Evolutionary conservation across 1,140 invertebrate genomes (phyloP).

Genomic region (Philotrypesis tridentata): DNA sequence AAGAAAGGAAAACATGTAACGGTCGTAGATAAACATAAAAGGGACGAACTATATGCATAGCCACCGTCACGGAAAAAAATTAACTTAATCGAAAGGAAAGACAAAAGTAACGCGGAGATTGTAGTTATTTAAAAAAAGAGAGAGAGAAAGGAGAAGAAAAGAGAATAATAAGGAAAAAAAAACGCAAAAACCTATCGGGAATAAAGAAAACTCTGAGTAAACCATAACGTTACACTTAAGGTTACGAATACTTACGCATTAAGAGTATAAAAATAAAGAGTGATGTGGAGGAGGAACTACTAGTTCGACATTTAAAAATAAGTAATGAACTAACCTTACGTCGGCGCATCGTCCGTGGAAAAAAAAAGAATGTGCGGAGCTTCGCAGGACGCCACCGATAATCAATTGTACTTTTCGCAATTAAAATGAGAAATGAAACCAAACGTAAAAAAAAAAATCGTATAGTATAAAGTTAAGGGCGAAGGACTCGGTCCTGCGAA

Average conservation of each 20-base stretch:
- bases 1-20: constrained; percentile 47
- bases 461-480: neutral
- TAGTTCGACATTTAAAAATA: constrained; percentile 69
- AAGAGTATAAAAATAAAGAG: constrained; percentile 59
- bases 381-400: neutral
- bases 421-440: neutral
- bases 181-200: constrained; percentile 54
- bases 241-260: constrained; percentile 70
- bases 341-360: constrained; percentile 58
- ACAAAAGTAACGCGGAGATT: neutral
- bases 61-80: neutral
- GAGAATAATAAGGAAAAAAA: constrained; percentile 57
- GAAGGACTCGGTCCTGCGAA: constrained; percentile 35
- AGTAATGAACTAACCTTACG: constrained; percentile 66
- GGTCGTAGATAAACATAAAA: constrained; percentile 25
- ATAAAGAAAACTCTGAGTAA: constrained; percentile 50
- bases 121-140: neutral
- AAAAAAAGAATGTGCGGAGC: constrained; percentile 3
- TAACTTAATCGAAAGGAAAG: neutral
- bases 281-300: constrained; percentile 64
- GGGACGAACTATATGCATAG: constrained; percentile 2
- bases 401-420: constrained; percentile 10
- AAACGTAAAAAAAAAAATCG: neutral
- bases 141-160: constrained; percentile 35
- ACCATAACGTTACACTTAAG: constrained; percentile 65